Percentiles rank a stretch among this genome's conserved stretches.
These are phyloP conservation scores for Myiotriccus ornatus DNA, from an alignment of 2,797 vertebrate species.

Conservation along the genomic window DNA sequence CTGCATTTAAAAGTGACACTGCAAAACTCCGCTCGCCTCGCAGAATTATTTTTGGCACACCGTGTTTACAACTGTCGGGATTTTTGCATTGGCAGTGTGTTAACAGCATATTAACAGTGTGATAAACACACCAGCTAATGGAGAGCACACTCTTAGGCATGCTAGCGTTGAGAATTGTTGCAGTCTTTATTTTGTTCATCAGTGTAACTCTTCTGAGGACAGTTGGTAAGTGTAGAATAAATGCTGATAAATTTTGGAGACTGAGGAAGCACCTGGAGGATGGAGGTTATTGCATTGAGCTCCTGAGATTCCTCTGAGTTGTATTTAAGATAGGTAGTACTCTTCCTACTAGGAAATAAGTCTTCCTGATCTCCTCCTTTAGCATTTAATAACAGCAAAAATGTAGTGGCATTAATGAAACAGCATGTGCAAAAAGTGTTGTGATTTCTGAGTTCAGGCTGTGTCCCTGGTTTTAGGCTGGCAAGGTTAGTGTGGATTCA, in stretches of 20 bases:
- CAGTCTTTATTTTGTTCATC: neutral
- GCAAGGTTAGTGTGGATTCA: neutral
- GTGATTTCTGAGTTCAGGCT: neutral
- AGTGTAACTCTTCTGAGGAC: accelerated
- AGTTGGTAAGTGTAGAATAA: neutral
- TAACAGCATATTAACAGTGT: neutral
- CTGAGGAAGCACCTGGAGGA: neutral
- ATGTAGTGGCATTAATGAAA: neutral
- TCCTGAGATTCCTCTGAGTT: neutral
- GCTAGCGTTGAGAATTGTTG: neutral
- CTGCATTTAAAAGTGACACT: neutral
- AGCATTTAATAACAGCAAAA: neutral
- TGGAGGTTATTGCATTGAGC: neutral
- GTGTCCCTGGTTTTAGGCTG: neutral
- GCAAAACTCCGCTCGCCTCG: neutral
- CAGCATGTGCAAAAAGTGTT: accelerated
- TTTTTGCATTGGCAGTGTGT: neutral
- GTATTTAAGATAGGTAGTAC: neutral
- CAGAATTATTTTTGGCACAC: neutral
- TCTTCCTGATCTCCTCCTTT: neutral
- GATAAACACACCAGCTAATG: neutral
- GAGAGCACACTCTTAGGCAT: accelerated
- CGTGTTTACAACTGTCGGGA: neutral
- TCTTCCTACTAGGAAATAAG: neutral
- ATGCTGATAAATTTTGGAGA: neutral